A percentile compares a stretch with the other conserved stretches of the same genome.
Evolutionary conservation across 2,797 vertebrate genomes (phyloP).

Genomic region (Schizothorax lantsangensis): DNA sequence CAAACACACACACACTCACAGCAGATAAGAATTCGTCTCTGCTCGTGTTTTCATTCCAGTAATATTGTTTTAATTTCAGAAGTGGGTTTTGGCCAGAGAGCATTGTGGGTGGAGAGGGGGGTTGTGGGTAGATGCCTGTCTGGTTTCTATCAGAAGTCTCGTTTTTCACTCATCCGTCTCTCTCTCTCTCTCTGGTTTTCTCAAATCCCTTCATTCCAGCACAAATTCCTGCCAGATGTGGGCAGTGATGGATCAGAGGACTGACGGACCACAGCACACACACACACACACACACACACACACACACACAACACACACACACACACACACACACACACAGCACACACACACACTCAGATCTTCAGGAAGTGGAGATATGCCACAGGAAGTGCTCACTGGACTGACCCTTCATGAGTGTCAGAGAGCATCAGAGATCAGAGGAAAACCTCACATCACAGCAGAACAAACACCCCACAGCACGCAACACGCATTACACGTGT

Average conservation of each 20-base stretch:
- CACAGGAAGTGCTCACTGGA: conserved; percentile 30
- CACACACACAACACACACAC: too few species aligned
- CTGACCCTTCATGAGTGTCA: conserved; percentile 18
- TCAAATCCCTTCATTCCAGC: conserved; percentile 47
- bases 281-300: background rate
- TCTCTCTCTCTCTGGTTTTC: conserved; percentile 12
- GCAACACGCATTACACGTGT: background rate
- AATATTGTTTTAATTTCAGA: conserved; percentile 59
- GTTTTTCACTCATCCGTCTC: conserved; percentile 32
- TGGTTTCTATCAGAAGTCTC: conserved; percentile 58
- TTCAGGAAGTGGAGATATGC: conserved; percentile 2
- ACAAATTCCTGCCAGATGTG: conserved; percentile 61
- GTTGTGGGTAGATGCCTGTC: conserved; percentile 50
- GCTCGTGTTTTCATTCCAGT: conserved; percentile 41
- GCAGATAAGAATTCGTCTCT: conserved; percentile 37
- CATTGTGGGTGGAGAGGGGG: conserved; percentile 39
- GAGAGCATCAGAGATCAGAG: conserved; percentile 18
- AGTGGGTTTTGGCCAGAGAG: conserved; percentile 43
- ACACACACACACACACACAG: too few species aligned
- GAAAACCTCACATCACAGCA: background rate
- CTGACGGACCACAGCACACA: conserved; percentile 2
- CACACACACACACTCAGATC: too few species aligned
- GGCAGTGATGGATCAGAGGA: conserved; percentile 52
- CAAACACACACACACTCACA: background rate
- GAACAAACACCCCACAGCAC: background rate